These are phyloP conservation scores for Prolemur simus DNA, from an alignment of 2,113 vertebrate genomes.

Conservation along the genomic window DNA sequence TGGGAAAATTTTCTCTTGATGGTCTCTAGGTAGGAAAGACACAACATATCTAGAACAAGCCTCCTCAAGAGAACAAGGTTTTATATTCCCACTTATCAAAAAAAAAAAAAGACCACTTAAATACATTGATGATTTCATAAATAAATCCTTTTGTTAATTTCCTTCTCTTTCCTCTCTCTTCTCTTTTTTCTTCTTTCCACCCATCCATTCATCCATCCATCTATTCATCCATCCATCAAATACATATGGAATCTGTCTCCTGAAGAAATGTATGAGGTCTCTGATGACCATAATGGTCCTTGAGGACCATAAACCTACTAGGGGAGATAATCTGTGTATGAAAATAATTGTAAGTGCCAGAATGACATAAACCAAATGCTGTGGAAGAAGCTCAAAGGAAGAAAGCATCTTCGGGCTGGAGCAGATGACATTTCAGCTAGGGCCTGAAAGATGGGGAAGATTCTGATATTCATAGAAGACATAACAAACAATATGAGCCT, in stretches of 20 bases:
- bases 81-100: not conserved
- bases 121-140: not conserved
- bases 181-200: not conserved
- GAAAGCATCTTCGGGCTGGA: not conserved
- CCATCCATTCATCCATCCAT: not conserved
- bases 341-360: not conserved
- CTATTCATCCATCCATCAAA: not conserved
- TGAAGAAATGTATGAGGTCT: not conserved
- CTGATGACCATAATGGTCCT: not conserved
- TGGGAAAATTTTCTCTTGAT: not conserved
- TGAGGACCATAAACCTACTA: not conserved
- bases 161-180: not conserved
- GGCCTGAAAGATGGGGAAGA: not conserved
- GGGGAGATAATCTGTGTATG: not conserved
- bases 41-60: not conserved
- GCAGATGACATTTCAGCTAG: not conserved
- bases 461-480: not conserved
- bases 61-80: not conserved
- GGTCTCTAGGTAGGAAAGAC: not conserved
- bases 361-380: not conserved
- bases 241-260: not conserved
- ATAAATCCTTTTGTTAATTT: conserved; percentile 11
- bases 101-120: conserved; percentile 16
- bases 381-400: not conserved
- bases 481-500: not conserved